A percentile compares a stretch with the other conserved stretches of the same genome.
These are phyloP conservation scores for honey bee (Apis mellifera) DNA, from an alignment of 1,140 invertebrate genomes.

Conservation along the genomic window Amel_HAv3.1 CM009940.2:1965001-1965500, in stretches of 20 bases:
- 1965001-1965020: slow-evolving; percentile 65
- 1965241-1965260: too few species aligned
- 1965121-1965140: neutral
- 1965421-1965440: neutral
- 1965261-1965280: neutral
- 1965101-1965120: slow-evolving; percentile 59
- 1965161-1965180: neutral
- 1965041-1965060: slow-evolving; percentile 73
- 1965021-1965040: slow-evolving; percentile 64
- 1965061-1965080: slow-evolving; percentile 67
- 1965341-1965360: too few species aligned
- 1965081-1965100: slow-evolving; percentile 53
- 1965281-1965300: too few species aligned
- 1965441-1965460: slow-evolving; percentile 41
- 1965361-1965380: too few species aligned
- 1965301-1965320: too few species aligned
- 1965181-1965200: too few species aligned
- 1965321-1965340: too few species aligned
- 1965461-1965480: slow-evolving; percentile 44
- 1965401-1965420: slow-evolving; percentile 17
- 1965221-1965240: too few species aligned
- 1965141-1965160: neutral
- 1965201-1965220: too few species aligned
- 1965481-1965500: slow-evolving; percentile 57
- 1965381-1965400: neutral